phyloP scores from a whole-genome alignment of 1,140 invertebrate species.

The Drosophila nigromelanica region DNA sequence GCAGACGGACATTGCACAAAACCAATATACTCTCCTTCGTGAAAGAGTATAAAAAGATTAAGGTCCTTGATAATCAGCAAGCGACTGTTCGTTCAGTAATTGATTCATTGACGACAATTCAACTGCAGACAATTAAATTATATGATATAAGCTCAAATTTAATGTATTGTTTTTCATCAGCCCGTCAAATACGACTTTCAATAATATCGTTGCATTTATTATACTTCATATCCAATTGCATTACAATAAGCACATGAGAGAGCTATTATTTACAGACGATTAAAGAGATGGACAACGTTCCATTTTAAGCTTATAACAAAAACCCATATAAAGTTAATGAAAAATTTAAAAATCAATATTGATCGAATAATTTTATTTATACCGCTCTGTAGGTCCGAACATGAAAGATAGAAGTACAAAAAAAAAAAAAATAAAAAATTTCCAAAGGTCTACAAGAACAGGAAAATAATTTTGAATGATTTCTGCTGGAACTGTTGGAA shows the following conservation, averaged over 20 bases:
- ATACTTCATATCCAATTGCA: constrained; percentile 8
- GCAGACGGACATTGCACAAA: too few relatives aligned
- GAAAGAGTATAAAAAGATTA: constrained; percentile 13
- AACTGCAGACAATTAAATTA: constrained; percentile 66
- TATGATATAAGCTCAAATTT: constrained; percentile 40
- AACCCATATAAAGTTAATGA: background rate
- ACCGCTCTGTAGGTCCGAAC: too few relatives aligned
- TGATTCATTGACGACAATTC: constrained; percentile 65
- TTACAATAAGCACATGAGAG: background rate
- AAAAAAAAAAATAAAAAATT: too few relatives aligned
- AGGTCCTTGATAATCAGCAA: constrained; percentile 60
- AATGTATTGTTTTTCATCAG: background rate
- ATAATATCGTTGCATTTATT: constrained; percentile 38
- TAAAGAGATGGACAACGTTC: too few relatives aligned
- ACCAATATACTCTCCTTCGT: too few relatives aligned
- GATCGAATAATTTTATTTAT: background rate
- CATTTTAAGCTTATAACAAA: too few relatives aligned
- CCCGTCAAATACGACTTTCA: background rate
- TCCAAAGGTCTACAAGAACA: too few relatives aligned
- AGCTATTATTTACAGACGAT: too few relatives aligned
- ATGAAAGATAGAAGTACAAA: too few relatives aligned
- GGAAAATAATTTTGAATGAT: too few relatives aligned
- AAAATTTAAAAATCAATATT: too few relatives aligned
- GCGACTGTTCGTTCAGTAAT: constrained; percentile 56
- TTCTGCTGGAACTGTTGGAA: too few relatives aligned